phyloP scores from a whole-genome alignment of 2,797 vertebrate genomes.

The Sebastiscus albofasciatus region DNA sequence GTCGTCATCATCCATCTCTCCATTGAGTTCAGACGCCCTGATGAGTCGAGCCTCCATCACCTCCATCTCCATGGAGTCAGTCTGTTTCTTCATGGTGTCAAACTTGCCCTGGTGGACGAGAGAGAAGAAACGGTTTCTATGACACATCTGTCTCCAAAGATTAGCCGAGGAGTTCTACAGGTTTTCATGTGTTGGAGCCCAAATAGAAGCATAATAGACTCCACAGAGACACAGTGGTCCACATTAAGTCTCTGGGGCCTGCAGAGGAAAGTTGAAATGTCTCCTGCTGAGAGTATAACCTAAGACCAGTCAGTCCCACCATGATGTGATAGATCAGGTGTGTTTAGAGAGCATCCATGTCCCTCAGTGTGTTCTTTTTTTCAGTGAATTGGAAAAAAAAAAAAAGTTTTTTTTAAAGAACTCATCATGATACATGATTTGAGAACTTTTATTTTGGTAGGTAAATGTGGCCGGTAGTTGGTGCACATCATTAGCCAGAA shows the following conservation, averaged over 20 bases:
- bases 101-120: slow-evolving; percentile 86
- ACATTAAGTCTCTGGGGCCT: not conserved
- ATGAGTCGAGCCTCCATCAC: slow-evolving; percentile 98
- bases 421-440: not conserved
- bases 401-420: not conserved
- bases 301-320: not conserved
- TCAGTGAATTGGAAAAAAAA: no score
- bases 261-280: not conserved
- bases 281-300: not conserved
- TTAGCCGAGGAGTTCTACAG: not conserved
- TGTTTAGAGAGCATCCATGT: not conserved
- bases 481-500: not conserved
- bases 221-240: not conserved
- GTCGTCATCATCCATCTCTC: slow-evolving; percentile 92
- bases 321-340: no score
- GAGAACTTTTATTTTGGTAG: not conserved
- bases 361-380: no score
- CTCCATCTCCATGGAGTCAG: slow-evolving; percentile 97
- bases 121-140: slow-evolving; percentile 16
- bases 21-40: slow-evolving; percentile 92
- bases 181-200: not conserved
- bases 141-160: not conserved
- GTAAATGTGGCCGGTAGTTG: not conserved
- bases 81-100: slow-evolving; percentile 92
- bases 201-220: not conserved